Evolutionary conservation across 2,888 invertebrate species (phyloP).

Genomic region (Hanleya hanleyi): DNA sequence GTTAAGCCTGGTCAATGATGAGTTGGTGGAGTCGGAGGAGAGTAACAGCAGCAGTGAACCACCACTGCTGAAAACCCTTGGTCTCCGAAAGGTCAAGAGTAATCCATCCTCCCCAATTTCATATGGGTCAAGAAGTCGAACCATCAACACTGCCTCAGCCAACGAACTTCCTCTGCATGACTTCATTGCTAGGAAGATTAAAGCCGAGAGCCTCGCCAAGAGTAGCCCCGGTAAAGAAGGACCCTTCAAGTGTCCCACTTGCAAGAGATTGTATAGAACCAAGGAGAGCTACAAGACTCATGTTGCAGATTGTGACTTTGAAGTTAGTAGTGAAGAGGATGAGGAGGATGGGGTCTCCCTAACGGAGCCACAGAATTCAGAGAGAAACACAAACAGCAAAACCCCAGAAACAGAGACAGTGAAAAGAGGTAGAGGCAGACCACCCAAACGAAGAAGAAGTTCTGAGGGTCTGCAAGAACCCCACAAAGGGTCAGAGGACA

Average conservation of each 20-base stretch:
- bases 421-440: slow-evolving; percentile 31
- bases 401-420: no score
- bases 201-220: slow-evolving; percentile 70
- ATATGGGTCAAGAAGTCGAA: neutral
- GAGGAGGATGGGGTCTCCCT: slow-evolving; percentile 45
- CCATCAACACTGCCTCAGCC: neutral
- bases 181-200: slow-evolving; percentile 76
- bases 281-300: slow-evolving; percentile 71
- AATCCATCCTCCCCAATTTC: no score
- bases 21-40: neutral
- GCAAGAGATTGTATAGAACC: slow-evolving; percentile 79
- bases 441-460: slow-evolving; percentile 5
- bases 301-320: slow-evolving; percentile 71
- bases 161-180: slow-evolving; percentile 55
- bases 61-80: neutral
- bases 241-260: slow-evolving; percentile 89
- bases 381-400: no score
- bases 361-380: neutral
- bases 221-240: slow-evolving; percentile 66
- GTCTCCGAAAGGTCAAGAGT: neutral
- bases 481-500: no score
- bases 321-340: slow-evolving; percentile 72
- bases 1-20: neutral
- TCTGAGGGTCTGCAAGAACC: neutral
- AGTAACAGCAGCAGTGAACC: slow-evolving; percentile 1